Evolutionary conservation across 2,113 vertebrate species (phyloP).

Genomic region (Glaucidium brasilianum): DNA sequence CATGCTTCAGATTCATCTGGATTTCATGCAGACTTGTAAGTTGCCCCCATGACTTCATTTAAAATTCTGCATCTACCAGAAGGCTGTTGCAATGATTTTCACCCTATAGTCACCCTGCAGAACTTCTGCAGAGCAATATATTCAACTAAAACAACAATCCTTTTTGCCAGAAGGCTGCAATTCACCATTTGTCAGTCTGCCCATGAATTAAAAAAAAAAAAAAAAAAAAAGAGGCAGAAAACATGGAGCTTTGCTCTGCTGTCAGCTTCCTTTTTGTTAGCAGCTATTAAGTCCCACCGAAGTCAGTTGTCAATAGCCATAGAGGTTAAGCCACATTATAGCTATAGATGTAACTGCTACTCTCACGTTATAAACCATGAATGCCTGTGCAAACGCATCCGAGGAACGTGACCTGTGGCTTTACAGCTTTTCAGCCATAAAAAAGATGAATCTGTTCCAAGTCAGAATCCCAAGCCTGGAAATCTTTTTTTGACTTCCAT

Average conservation of each 20-base stretch:
- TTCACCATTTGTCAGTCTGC: neutral
- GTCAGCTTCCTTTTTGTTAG: neutral
- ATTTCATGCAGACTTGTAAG: neutral
- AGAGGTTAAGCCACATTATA: neutral
- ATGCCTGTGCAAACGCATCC: neutral
- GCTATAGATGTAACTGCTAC: neutral
- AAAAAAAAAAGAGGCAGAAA: neutral
- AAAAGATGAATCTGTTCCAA: neutral
- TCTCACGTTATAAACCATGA: neutral
- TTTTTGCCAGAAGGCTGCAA: neutral
- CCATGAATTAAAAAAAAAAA: neutral
- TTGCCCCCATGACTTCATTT: neutral
- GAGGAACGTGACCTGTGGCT: neutral
- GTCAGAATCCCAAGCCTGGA: neutral
- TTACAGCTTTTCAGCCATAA: neutral
- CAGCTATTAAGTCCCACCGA: neutral
- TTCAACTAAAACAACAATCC: neutral
- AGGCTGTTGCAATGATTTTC: neutral
- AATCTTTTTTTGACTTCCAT: neutral
- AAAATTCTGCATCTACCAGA: neutral
- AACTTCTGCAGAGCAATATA: accelerated
- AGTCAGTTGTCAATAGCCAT: neutral
- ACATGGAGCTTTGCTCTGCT: neutral
- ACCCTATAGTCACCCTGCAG: neutral
- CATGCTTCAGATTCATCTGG: neutral